phyloP scores from a whole-genome alignment of 2,888 invertebrate species.

The Lissocephala sabroskyi region DNA sequence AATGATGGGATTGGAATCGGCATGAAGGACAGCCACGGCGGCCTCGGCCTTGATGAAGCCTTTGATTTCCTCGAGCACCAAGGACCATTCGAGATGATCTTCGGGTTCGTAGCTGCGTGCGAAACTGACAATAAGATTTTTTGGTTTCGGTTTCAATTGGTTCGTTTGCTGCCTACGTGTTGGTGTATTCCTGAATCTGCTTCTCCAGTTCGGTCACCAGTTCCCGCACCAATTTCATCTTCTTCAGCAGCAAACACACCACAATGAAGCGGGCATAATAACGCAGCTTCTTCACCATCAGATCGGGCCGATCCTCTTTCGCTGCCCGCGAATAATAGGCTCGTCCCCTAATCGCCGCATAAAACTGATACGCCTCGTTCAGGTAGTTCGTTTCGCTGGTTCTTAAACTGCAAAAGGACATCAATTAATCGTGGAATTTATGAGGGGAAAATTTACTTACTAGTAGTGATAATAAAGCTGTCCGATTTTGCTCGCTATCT shows the following conservation, averaged over 20 bases:
- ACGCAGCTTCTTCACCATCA: slow-evolving; percentile 96
- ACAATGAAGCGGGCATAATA: slow-evolving; percentile 98
- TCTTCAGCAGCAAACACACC: slow-evolving; percentile 93
- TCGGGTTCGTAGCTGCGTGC: slow-evolving; percentile 87
- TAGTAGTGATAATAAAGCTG: slow-evolving; percentile 99
- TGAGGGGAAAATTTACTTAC: slow-evolving; percentile 76
- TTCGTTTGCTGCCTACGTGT: slow-evolving; percentile 78
- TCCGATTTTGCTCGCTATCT: slow-evolving; percentile 98
- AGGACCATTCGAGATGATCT: slow-evolving; percentile 95
- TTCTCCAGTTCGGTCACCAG: slow-evolving; percentile 92
- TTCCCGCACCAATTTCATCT: slow-evolving; percentile 93
- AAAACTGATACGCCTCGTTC: slow-evolving; percentile 96
- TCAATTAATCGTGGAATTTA: neutral
- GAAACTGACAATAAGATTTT: neutral
- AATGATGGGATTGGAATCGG: slow-evolving; percentile 88
- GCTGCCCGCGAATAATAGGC: slow-evolving; percentile 95
- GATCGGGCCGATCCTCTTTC: slow-evolving; percentile 93
- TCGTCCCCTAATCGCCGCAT: slow-evolving; percentile 93
- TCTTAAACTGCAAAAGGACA: slow-evolving; percentile 78
- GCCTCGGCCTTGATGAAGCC: slow-evolving; percentile 95
- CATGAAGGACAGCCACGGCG: slow-evolving; percentile 88
- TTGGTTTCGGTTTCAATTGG: no score
- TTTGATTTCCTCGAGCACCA: slow-evolving; percentile 94
- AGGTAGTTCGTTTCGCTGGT: slow-evolving; percentile 97
- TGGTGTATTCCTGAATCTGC: slow-evolving; percentile 95